Conservation (phyloP, 2,888 invertebrate genomes). For the Nineta flava region DNA sequence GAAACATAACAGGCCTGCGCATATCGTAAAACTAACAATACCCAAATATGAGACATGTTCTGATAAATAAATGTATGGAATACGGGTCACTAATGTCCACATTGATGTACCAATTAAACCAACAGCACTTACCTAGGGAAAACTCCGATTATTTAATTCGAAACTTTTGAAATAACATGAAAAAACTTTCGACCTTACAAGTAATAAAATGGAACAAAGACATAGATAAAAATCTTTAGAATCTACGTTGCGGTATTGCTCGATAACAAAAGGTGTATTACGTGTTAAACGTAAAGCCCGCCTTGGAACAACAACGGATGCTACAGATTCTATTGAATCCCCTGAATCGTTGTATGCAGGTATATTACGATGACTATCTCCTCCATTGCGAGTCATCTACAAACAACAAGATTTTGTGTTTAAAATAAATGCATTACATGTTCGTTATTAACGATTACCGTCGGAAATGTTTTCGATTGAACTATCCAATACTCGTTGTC, state of each 20-base stretch:
- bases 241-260: constrained; percentile 9
- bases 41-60: constrained; percentile 10
- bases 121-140: constrained; percentile 10
- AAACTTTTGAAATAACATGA: no score
- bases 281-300: background rate
- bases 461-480: no score
- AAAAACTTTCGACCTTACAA: constrained; percentile 9
- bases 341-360: no score
- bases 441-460: no score
- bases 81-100: constrained; percentile 11
- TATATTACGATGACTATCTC: no score
- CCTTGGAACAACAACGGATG: constrained; percentile 13
- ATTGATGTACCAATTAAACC: constrained; percentile 9
- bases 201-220: constrained; percentile 11
- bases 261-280: constrained; percentile 1
- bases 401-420: no score
- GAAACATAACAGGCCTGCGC: constrained; percentile 12
- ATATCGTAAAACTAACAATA: constrained; percentile 10
- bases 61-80: constrained; percentile 12
- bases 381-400: no score
- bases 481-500: no score
- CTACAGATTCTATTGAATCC: constrained; percentile 10
- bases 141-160: background rate
- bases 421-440: no score
- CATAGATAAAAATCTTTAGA: constrained; percentile 13